Conservation (phyloP, 2,888 invertebrate species). For the Globia sparganii region DNA sequence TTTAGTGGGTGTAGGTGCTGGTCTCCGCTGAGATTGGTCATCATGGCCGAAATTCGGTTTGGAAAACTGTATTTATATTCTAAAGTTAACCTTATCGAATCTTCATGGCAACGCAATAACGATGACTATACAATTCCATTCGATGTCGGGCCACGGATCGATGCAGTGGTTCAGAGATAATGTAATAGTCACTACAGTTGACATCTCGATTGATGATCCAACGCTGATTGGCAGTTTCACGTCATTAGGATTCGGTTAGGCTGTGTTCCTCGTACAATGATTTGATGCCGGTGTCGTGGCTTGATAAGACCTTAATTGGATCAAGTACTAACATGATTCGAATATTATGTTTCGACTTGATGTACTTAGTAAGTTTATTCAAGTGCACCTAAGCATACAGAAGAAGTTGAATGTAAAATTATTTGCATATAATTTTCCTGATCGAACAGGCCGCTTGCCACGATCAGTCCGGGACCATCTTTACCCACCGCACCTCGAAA, state of each 20-base stretch:
- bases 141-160: neutral
- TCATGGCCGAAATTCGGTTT: neutral
- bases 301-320: slow-evolving; percentile 2
- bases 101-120: neutral
- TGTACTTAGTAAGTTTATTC: too few species aligned
- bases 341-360: neutral
- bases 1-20: too few species aligned
- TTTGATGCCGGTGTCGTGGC: neutral
- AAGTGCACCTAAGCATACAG: neutral
- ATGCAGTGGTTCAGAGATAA: slow-evolving; percentile 16
- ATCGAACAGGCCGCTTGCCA: neutral
- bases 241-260: slow-evolving; percentile 21
- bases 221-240: slow-evolving; percentile 19
- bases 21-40: neutral
- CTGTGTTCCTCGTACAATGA: slow-evolving; percentile 2
- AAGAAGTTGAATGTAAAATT: neutral
- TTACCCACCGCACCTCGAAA: neutral
- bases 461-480: neutral
- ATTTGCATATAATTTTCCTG: neutral
- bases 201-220: slow-evolving; percentile 33
- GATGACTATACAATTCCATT: slow-evolving; percentile 8
- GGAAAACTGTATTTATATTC: neutral
- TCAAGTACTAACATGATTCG: neutral
- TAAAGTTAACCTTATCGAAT: neutral
- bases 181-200: slow-evolving; percentile 33